These are phyloP conservation scores for Pseudobourletiella spinata DNA, from an alignment of 1,140 invertebrate genomes.

Conservation along the genomic window DNA sequence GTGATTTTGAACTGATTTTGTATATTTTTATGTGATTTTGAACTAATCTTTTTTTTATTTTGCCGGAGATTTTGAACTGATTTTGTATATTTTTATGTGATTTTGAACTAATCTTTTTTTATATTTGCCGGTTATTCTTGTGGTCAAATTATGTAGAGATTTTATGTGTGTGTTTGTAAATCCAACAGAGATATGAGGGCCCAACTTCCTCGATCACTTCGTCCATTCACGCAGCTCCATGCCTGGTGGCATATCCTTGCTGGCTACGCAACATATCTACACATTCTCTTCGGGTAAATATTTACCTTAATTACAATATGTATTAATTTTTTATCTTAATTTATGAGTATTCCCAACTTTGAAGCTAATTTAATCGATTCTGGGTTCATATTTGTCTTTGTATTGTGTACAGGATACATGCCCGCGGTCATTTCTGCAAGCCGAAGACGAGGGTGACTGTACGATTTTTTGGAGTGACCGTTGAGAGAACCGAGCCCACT, in stretches of 20 bases:
- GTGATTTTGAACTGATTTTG: background rate
- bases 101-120: no score
- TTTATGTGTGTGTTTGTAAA: background rate
- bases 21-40: background rate
- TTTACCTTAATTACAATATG: no score
- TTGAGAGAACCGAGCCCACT: conserved; percentile 1
- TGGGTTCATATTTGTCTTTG: no score
- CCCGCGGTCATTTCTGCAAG: conserved; percentile 29
- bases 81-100: background rate
- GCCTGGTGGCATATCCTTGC: conserved; percentile 40
- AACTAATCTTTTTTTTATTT: no score
- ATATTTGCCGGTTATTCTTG: no score
- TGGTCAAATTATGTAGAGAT: background rate
- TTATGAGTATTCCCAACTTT: background rate
- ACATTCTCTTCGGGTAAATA: conserved; percentile 35
- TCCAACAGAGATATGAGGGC: conserved; percentile 17
- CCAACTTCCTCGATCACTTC: conserved; percentile 22
- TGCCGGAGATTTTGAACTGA: background rate
- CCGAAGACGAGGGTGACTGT: conserved; percentile 24
- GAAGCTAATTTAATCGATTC: no score
- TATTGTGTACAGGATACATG: conserved; percentile 35
- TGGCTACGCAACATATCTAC: conserved; percentile 38
- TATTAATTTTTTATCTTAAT: no score
- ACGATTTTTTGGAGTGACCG: conserved; percentile 25
- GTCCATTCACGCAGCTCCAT: conserved; percentile 39